Base-by-base conservation (phyloP, 2,797 vertebrate genomes). In the Acanthurus leucopareius region DNA sequence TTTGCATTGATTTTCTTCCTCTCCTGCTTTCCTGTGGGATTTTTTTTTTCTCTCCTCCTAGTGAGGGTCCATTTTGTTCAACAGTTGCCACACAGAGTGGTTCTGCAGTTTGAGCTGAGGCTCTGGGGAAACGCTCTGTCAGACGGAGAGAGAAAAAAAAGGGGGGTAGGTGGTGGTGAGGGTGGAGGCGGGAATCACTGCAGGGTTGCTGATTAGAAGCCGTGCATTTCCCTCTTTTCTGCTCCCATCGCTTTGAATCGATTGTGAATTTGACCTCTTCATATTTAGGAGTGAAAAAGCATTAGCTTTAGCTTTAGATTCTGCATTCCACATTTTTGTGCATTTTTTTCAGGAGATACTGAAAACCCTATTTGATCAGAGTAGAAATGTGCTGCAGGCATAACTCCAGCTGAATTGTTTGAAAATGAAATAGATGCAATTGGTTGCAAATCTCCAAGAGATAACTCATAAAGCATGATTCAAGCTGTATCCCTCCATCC, bases 41-140 rank as follows among this genome's bases (percentile, higher is more conserved):
- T 90, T 82, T 75, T 89, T 83, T 63, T 35, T 49, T 80, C 74
- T 79, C 75, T 80, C 75, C 60, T 80, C 69, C 79, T 87, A 89
- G 69, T 54, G 77, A 87, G 88, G 87, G 85, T 89, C 91, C 88
- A 89, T 93, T 93, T 92, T 90, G 89, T 77, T 91, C 86, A 91
- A 89, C 89, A 90, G 88, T 90, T 91, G 84, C 88, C 92, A 86
- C 88, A 90, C 88, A 86, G 69, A 82, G 81, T 62, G 28, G 79
- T 75, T 89, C 84, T 90, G 88, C 86, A 73, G 92, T 83, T 85
- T 91, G 87, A 91, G 89, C 82, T 15, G 42, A 86, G 81, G 82
- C 93, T 92, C 93, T 89, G 78, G 86, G 90, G 87, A 90, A 90
- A 86, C 47, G 64, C 83, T 83, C 79, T 88, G 86, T 90, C 85